These are phyloP conservation scores for Oostethus manadensis DNA, from an alignment of 2,113 vertebrate genomes.

Conservation along the genomic window DNA sequence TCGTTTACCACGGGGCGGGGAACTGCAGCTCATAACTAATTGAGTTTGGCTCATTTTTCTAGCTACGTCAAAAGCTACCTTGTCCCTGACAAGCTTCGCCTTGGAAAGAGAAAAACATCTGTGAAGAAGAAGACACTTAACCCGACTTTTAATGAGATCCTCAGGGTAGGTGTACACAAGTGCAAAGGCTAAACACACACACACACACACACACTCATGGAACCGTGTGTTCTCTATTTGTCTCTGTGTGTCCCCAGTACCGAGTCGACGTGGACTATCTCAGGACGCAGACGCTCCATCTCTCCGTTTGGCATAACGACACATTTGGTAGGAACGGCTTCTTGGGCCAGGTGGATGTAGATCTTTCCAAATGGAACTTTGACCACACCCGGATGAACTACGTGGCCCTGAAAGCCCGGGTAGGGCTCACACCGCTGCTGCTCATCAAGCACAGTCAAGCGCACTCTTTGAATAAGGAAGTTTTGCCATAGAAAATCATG, in stretches of 20 bases:
- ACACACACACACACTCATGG: slow-evolving; percentile 2
- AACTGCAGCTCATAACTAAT: not conserved
- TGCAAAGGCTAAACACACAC: not conserved
- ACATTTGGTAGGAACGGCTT: slow-evolving; percentile 94
- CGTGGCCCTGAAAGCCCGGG: slow-evolving; percentile 84
- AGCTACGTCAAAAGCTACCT: slow-evolving; percentile 96
- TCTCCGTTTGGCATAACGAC: slow-evolving; percentile 96
- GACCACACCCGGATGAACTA: slow-evolving; percentile 81
- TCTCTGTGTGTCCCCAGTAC: slow-evolving; percentile 73
- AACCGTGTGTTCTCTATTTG: slow-evolving; percentile 22
- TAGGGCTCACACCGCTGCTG: slow-evolving; percentile 48
- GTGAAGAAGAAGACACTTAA: slow-evolving; percentile 92
- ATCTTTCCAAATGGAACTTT: slow-evolving; percentile 89
- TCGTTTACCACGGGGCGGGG: not conserved
- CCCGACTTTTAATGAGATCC: slow-evolving; percentile 91
- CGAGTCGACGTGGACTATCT: slow-evolving; percentile 81
- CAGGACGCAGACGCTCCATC: slow-evolving; percentile 80
- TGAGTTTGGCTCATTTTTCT: not conserved
- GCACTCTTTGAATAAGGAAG: too few species aligned
- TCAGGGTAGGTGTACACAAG: slow-evolving; percentile 73
- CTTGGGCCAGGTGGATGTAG: slow-evolving; percentile 89
- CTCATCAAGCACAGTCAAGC: slow-evolving; percentile 10
- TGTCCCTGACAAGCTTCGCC: slow-evolving; percentile 83
- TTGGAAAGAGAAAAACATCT: slow-evolving; percentile 92
- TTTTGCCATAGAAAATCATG: too few species aligned